Percentiles rank a stretch among this genome's conserved stretches.
Conservation (phyloP, 2,888 invertebrate species). For the Noctua fimbriata region DNA sequence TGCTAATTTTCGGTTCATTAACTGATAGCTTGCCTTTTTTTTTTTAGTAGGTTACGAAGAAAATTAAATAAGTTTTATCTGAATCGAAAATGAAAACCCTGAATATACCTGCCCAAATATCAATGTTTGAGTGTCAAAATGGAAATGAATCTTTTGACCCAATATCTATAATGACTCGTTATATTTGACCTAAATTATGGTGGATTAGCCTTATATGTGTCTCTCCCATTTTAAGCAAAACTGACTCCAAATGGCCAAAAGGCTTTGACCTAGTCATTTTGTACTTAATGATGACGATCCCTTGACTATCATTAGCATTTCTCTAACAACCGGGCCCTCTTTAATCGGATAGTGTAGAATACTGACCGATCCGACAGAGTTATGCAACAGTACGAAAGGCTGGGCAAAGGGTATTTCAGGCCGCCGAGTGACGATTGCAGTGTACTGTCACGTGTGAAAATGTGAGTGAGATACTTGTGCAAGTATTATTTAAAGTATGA, state of each 20-base stretch:
- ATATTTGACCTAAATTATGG: not conserved
- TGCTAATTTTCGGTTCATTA: too few species aligned
- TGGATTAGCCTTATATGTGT: too few species aligned
- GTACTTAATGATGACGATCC: not conserved
- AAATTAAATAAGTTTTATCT: not conserved
- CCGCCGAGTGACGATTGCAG: not conserved
- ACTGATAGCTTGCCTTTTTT: not conserved
- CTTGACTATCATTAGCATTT: conserved; percentile 16
- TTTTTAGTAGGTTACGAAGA: not conserved
- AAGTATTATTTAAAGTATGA: too few species aligned
- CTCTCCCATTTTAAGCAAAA: not conserved
- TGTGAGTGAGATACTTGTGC: not conserved
- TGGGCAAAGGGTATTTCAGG: conserved; percentile 5
- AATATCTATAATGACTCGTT: not conserved
- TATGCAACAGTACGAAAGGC: conserved; percentile 28
- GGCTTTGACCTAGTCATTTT: conserved; percentile 3
- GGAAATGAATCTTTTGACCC: not conserved
- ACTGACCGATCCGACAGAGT: not conserved
- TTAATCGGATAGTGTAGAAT: conserved; percentile 30
- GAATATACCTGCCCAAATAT: not conserved
- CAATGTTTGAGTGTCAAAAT: not conserved
- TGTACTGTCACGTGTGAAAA: not conserved
- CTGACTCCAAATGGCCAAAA: not conserved
- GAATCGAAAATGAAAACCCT: not conserved
- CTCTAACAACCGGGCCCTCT: not conserved